phyloP scores from a whole-genome alignment of 2,113 vertebrate species.

The Toxotes chatareus region DNA sequence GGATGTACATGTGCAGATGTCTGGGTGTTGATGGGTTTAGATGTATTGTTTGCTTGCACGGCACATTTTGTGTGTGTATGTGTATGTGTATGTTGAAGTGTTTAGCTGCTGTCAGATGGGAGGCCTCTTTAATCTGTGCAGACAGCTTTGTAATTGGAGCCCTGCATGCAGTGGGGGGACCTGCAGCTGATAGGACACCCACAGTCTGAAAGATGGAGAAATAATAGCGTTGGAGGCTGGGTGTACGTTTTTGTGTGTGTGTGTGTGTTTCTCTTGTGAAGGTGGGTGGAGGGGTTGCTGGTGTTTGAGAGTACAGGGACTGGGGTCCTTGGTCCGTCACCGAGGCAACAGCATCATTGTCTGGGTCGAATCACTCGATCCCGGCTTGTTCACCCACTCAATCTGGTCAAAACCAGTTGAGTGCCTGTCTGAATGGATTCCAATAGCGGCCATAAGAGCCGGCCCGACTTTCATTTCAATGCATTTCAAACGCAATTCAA shows the following conservation, averaged over 20 bases:
- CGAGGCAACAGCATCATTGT: slow-evolving; percentile 68
- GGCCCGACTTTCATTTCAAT: slow-evolving; percentile 75
- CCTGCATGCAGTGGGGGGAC: slow-evolving; percentile 22
- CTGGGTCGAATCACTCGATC: slow-evolving; percentile 61
- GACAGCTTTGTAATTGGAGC: slow-evolving; percentile 78
- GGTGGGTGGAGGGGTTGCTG: neutral
- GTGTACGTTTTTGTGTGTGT: slow-evolving; percentile 5
- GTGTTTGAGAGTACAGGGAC: slow-evolving; percentile 18
- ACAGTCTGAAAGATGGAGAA: slow-evolving; percentile 64
- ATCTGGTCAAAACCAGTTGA: slow-evolving; percentile 69
- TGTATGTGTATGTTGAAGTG: slow-evolving; percentile 32
- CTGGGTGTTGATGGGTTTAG: slow-evolving; percentile 36
- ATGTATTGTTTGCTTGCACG: slow-evolving; percentile 33
- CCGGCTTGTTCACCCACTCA: slow-evolving; percentile 52
- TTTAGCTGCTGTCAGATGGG: slow-evolving; percentile 65
- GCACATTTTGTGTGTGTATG: slow-evolving; percentile 22
- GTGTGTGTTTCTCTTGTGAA: slow-evolving; percentile 6
- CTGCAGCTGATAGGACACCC: slow-evolving; percentile 49
- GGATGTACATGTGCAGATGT: slow-evolving; percentile 20
- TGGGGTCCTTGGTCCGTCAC: slow-evolving; percentile 37
- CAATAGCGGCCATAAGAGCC: slow-evolving; percentile 54
- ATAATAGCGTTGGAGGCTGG: slow-evolving; percentile 69
- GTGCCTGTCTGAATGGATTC: slow-evolving; percentile 66
- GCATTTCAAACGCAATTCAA: slow-evolving; percentile 72
- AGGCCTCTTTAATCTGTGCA: slow-evolving; percentile 74